Base-by-base conservation (phyloP, 2,797 vertebrate species). In the Clarias platycephalus region DNA sequence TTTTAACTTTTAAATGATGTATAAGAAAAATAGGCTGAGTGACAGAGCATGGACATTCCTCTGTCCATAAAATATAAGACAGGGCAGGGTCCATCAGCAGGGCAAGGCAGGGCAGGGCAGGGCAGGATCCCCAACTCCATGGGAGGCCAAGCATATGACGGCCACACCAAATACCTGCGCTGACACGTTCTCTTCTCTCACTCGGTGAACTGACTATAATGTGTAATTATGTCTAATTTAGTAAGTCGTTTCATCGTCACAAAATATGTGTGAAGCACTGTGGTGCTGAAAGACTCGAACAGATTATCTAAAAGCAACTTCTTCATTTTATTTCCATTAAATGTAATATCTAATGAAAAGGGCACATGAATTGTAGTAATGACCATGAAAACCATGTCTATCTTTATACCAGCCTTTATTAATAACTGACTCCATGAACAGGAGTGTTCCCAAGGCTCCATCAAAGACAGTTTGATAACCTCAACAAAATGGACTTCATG, bases 161-260 rank as follows among this genome's bases (percentile, higher is more conserved):
- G 76, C 84, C 86, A 86, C 87, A 83, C 77, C 86, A 84, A 89
- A 77, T 71, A 80, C 85, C 12, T 77, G 75, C 8, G 3, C 72
- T 31, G 31, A 74, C 79, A 86, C 10, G 68, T 72, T 84, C 24
- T 49, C 62, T 53, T 49, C 62, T 31, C 62, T 80, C 57, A 77
- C 66, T 40, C 74, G 77, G 72, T 49, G 80, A 57, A n/a, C 66
- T 15, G 13, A 63, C 63, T 44, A 76, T 31, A 58, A 22, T 10
- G 13, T 26, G 49, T 34, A 81, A 81, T 80, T 63, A 34, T 55
- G 31, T 58, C 58, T 58, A 76, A 53, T 26, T 53, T 74, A 77
- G 5, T 79, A 4, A 37, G 34, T 80, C 66, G 62, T 53, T 80
- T 80, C 40, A 16, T 20, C 31, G 8, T 28, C 49, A 26, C 40